Base-by-base conservation (phyloP, 2,888 invertebrate species). In the Gymnocheta viridis region DNA sequence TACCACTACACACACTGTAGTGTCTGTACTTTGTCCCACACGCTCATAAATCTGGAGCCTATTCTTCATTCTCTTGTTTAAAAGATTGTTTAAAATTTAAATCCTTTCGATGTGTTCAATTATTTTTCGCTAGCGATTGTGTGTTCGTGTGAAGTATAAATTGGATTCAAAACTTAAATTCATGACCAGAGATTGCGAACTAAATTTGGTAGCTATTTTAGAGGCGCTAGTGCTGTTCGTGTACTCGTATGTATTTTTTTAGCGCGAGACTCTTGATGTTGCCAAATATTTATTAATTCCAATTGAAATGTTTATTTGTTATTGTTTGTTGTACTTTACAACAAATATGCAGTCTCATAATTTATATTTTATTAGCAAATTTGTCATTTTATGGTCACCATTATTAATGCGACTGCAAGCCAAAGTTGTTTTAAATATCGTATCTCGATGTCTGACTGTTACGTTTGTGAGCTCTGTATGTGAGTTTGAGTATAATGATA, bases 251-350 rank as follows among this genome's bases (percentile, higher is more conserved):
- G 12, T 51, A 29, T 49, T n/a, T n/a, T n/a, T n/a, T n/a, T n/a
- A n/a, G 62, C 29, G 51, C 22, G n/a, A 9, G 6, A 3, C 1
- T 14, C 7, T 24, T 17, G 24, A 19, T 38, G 17, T 10, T 24
- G 24, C 14, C 58, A 27, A 24, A 38, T 60, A 41, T 49, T 60
- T 69, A 69, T 49, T 77, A 44, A 67, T 77, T 35, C 47, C 56
- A 73, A 80, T 80, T 73, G 38, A 80, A 80, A 58, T 73, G 72
- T 73, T 73, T 80, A 58, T 79, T 66, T 64, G 17, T 22, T 66
- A 69, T 49, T 19, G 10, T 60, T 69, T 74, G 49, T 47, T 67
- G 38, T 14, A 49, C 27, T 58, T 66, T 32, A 44, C 54, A 70
- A 64, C 44, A 62, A 72, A 38, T 7, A 10, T 12, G 38, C 22